These are phyloP conservation scores for Leptopilina syphax DNA, from an alignment of 2,888 invertebrate genomes.

Conservation along the genomic window DNA sequence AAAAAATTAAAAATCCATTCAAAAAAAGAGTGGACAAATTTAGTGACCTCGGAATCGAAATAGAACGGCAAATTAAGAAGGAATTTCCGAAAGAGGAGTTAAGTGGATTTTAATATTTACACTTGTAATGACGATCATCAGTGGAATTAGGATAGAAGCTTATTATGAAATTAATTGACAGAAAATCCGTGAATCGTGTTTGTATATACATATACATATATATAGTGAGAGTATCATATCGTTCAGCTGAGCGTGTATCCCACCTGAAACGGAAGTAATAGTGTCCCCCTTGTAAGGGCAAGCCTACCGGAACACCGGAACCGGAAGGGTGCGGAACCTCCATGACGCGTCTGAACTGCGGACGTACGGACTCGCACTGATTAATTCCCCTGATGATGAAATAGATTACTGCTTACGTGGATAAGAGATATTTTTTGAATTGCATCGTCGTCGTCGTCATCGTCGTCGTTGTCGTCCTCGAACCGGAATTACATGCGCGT, in stretches of 20 bases:
- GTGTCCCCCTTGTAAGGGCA: slow-evolving; percentile 62
- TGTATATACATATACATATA: too few relatives aligned
- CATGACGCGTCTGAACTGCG: slow-evolving; percentile 64
- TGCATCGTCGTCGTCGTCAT: slow-evolving; percentile 17
- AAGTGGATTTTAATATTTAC: too few relatives aligned
- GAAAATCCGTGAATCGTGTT: slow-evolving; percentile 44
- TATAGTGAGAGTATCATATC: slow-evolving; percentile 58
- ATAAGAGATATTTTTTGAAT: slow-evolving; percentile 24
- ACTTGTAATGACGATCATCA: too few relatives aligned
- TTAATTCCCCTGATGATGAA: slow-evolving; percentile 69
- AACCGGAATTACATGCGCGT: slow-evolving; percentile 21
- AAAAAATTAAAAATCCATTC: too few relatives aligned
- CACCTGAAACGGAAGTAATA: slow-evolving; percentile 64
- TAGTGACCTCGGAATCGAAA: too few relatives aligned
- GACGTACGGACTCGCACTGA: slow-evolving; percentile 71
- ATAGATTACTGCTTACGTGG: slow-evolving; percentile 52
- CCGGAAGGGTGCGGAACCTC: slow-evolving; percentile 76
- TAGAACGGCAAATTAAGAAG: too few relatives aligned
- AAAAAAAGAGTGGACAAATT: too few relatives aligned
- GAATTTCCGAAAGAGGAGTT: too few relatives aligned
- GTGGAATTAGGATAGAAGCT: slow-evolving; percentile 48
- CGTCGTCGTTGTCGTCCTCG: slow-evolving; percentile 16
- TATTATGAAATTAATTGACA: slow-evolving; percentile 45
- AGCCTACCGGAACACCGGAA: slow-evolving; percentile 77
- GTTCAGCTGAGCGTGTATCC: slow-evolving; percentile 75